Percentiles rank a stretch among this genome's conserved stretches.
phyloP scores from a whole-genome alignment of 2,113 vertebrate genomes.

The Brachypodius melanocephalos region DNA sequence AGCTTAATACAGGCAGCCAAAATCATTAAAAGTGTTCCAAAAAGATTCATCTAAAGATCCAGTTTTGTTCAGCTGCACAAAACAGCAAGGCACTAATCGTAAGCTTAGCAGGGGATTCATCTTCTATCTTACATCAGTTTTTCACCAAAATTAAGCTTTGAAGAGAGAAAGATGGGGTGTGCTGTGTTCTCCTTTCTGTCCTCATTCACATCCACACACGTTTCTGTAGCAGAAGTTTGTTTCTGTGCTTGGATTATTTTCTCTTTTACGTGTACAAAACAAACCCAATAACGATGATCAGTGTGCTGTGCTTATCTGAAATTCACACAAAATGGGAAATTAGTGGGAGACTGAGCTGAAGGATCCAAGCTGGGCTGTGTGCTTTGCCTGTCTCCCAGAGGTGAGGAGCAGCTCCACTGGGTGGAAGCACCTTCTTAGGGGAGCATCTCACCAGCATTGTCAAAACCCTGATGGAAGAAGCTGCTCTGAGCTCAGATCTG shows the following conservation, averaged over 20 bases:
- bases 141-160: not conserved
- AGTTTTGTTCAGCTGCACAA: not conserved
- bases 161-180: not conserved
- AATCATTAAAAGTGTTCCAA: not conserved
- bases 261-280: not conserved
- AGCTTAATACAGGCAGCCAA: not conserved
- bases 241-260: not conserved
- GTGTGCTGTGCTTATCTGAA: not conserved
- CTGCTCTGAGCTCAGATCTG: not conserved
- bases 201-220: rapidly evolving
- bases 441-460: rapidly evolving
- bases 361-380: not conserved
- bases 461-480: not conserved
- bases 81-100: not conserved
- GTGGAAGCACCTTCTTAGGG: not conserved
- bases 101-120: not conserved
- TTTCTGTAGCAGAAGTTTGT: not conserved
- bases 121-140: not conserved
- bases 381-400: not conserved
- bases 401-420: not conserved
- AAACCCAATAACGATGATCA: not conserved
- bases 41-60: not conserved
- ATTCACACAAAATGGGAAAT: not conserved
- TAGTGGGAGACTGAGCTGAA: not conserved
- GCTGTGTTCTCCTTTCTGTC: not conserved